Evolutionary conservation across 2,113 vertebrate genomes (phyloP).

Genomic region (Ciconia boyciana): DNA sequence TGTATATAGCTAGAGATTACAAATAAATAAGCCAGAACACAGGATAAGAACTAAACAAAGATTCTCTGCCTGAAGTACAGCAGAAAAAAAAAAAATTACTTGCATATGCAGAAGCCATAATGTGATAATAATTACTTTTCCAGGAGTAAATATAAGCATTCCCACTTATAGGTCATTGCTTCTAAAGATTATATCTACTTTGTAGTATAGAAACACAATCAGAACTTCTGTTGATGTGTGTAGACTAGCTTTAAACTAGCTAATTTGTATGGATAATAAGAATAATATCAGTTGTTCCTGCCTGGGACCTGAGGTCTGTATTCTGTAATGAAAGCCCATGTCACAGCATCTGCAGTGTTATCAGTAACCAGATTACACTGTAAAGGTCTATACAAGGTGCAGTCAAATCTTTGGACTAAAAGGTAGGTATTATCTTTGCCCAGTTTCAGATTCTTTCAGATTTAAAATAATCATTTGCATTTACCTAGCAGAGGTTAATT

Average conservation of each 20-base stretch:
- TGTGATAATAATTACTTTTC: background rate
- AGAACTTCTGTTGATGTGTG: background rate
- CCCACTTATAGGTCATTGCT: background rate
- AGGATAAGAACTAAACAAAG: background rate
- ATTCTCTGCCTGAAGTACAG: background rate
- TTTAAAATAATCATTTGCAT: background rate
- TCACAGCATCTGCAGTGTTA: background rate
- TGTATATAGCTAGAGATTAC: fast-evolving
- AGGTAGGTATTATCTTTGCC: background rate
- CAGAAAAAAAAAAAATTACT: background rate
- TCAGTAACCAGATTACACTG: background rate
- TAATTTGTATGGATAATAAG: background rate
- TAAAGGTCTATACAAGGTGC: background rate
- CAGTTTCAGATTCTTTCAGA: background rate
- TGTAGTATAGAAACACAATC: fast-evolving
- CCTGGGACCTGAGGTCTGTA: background rate
- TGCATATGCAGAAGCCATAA: background rate
- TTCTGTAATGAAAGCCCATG: background rate
- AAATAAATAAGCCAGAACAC: background rate
- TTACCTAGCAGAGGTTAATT: background rate
- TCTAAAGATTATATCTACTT: background rate
- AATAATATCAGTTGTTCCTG: background rate
- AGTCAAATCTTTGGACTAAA: background rate
- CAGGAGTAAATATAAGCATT: background rate
- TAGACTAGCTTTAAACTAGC: background rate